Evolutionary conservation across 1,140 invertebrate genomes (phyloP).

Genomic region (Propsilocerus akamusi): DNA sequence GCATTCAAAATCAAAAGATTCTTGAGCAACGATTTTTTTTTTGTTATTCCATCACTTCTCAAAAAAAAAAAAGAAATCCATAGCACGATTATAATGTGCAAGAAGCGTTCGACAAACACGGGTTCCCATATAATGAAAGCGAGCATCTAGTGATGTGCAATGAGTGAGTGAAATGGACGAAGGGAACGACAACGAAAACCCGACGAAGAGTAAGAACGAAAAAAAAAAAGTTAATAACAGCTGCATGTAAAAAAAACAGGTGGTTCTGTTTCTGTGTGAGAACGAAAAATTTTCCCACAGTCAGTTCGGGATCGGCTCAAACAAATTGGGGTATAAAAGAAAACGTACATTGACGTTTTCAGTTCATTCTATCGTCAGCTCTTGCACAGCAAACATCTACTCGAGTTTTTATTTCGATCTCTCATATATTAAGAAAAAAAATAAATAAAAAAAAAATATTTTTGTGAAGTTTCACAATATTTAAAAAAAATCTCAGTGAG

Average conservation of each 20-base stretch:
- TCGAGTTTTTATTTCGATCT: background rate
- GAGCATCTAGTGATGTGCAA: too few species aligned
- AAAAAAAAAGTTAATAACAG: background rate
- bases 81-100: too few species aligned
- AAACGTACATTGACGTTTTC: background rate
- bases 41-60: background rate
- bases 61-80: background rate
- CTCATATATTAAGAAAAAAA: background rate
- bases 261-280: background rate
- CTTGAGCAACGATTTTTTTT: too few species aligned
- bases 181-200: background rate
- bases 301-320: background rate
- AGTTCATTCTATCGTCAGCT: conserved; percentile 5
- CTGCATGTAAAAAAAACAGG: conserved; percentile 2
- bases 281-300: conserved; percentile 2
- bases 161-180: background rate
- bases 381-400: conserved; percentile 5
- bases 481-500: background rate
- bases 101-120: too few species aligned
- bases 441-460: background rate
- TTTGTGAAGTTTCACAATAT: background rate
- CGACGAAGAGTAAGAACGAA: background rate
- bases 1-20: too few species aligned
- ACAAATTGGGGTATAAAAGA: background rate
- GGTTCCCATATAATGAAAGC: too few species aligned